Evolutionary conservation across 2,888 invertebrate genomes (phyloP), one percentile per base, ranked within the genome.

Genomic region (Lasius platythorax): DNA sequence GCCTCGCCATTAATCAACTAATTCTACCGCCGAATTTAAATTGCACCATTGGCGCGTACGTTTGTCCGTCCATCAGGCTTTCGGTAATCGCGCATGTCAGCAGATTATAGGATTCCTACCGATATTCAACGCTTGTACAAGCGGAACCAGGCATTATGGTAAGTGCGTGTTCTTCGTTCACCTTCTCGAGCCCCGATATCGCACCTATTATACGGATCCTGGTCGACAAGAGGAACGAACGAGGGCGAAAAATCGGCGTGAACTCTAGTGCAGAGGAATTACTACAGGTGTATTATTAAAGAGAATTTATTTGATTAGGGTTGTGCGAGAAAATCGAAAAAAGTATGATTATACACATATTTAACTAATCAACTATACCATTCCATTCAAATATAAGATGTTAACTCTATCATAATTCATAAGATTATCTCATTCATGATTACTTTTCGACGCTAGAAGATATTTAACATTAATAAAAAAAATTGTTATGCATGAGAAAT

Each of bases 101-200:
- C 91, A 91, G 91, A 93, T 93, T 93, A 93, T 86, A 91, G 91
- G 90, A 91, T 90, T 89, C 86, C 86, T 88, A 88, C 88, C 90
- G 91, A 92, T 91, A 89, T 87, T 82, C 85, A 78, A 72, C 88
- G 85, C 87, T 85, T 87, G 86, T 85, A 86, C 89, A 86, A 85
- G 86, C 87, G 90, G 87, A 91, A 91, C 90, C 87, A 53, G 85
- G 87, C 83, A 91, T 92, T 92, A 91, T 90, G 85, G 89, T 91
- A 91, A 92, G 87, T 91, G 85, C 87, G 89, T 85, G 70, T 83
- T 85, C 85, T 83, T 66, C 74, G 83, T 82, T 75, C 82, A 81
- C 78, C 86, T 83, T 86, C 84, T 78, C 84, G 79, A 81, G 70
- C 70, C 33, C 33, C 84, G 67, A 76, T 74, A 82, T 86, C 78